Base-by-base conservation (phyloP, 2,888 invertebrate species). In the Xylophagus ater region DNA sequence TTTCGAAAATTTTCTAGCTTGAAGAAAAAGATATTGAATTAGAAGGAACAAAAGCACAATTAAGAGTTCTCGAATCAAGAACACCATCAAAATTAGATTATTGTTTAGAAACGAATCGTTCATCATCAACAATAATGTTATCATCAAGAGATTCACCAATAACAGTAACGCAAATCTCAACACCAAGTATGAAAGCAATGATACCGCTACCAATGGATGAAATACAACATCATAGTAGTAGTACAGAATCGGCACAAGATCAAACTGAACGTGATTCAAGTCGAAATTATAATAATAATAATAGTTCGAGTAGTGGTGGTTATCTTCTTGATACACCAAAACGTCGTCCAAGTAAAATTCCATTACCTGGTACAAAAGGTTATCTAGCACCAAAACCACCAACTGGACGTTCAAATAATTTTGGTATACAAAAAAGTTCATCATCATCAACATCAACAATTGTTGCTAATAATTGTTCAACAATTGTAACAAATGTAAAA, bases 11-110 rank as follows among this genome's bases (percentile, higher is more conserved):
- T 17, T 42, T 35, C 9, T 51, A 87, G 84, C 65, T 87, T 52
- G 84, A 84, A 62, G 85, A 87, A 61, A 78, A 80, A 58, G 81
- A 76, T 54, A 84, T 86, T 52, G 84, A 87, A 59, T 55, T 86
- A 52, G 86, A 86, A 61, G 84, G 85, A n/a, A 82, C 85, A 12
- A 71, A 76, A 46, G 85, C 85, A 2, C 74, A 78, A 41, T 71
- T 84, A 41, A 73, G 85, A n/a, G 73, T 83, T 47, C 64, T 84
- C 46, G 84, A 84, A 56, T 74, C 56, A 25, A 59, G 60, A 35
- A 49, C 57, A 23, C 55, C 55, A 36, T 51, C 54, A 37, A 47
- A 47, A 37, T 42, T 43, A 37, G 49, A 48, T 37, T 47, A 32
- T 37, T 43, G 42, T 42, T 47, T 44, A 23, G 49, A 51, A 34